A percentile compares a stretch with the other conserved stretches of the same genome.
Conservation (phyloP, 2,888 invertebrate genomes). For the Invenusta paracnida region DNA sequence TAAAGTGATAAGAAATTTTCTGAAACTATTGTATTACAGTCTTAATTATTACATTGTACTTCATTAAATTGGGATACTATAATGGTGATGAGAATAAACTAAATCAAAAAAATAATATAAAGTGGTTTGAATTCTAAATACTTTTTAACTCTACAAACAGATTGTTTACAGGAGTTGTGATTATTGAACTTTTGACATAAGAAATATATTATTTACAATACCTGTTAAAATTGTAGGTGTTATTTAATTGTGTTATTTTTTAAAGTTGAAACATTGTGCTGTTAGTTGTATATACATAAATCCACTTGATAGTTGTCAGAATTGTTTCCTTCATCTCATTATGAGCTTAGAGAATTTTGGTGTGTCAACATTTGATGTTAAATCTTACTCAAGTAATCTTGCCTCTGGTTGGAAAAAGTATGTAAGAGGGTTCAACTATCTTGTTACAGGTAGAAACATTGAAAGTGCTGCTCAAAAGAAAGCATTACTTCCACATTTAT, state of each 20-base stretch:
- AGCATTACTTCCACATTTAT: neutral
- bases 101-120: too few species aligned
- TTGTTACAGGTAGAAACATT: neutral
- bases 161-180: too few species aligned
- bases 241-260: neutral
- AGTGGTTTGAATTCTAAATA: too few species aligned
- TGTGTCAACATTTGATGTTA: neutral
- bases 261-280: neutral
- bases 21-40: too few species aligned
- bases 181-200: too few species aligned
- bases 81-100: too few species aligned
- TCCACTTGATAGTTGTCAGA: neutral
- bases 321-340: neutral
- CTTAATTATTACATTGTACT: too few species aligned
- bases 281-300: neutral
- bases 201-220: neutral
- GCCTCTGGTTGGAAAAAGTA: neutral
- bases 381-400: neutral
- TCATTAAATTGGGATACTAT: too few species aligned
- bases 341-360: neutral
- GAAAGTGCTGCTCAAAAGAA: neutral
- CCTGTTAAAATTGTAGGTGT: neutral
- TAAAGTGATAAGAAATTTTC: too few species aligned
- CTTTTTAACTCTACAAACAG: too few species aligned
- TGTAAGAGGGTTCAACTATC: neutral